Evolutionary conservation across 2,113 vertebrate species (phyloP), one percentile per base, ranked within the genome.

Genomic region (Anas platyrhynchos): DNA sequence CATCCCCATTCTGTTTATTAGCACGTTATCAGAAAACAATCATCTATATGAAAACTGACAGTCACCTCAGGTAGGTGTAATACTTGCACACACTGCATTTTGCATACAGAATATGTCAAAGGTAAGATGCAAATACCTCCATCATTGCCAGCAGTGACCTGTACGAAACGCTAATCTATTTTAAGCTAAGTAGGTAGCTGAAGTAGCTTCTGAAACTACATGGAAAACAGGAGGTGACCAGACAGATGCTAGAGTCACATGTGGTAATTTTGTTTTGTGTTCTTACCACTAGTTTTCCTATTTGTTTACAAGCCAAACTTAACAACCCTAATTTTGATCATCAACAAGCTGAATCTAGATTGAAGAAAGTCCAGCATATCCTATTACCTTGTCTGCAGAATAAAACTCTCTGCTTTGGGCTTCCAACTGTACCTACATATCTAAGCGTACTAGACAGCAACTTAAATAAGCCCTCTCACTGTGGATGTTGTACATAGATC

Each of bases 381-480:
- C 75, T 44, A 11, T 9, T 9, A 50, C 36, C 7, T n/a, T 25
- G 16, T 41, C 8, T 21, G 34, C 44, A 86, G 71, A 54, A 77
- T 59, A 68, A 2, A 3, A 15, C 20, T 27, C 27, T 81, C 52
- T 38, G 36, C 29, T 54, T 34, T 8, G 26, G 56, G 62, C 16
- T 72, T 63, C 52, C 31, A 10, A 1, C 59, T 31, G 43, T 22
- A 38, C 32, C 18, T 20, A 11, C 4, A 9, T 7, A 59, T 8
- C 18, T 0, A 9, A 31, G 13, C 1, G 58, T 52, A 20, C 25
- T 4, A 67, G 52, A 8, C 16, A 83, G 55, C 72, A 54, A 6
- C 3, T 62, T 1, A 0, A 1, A 0, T 0, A 5, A 6, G 15
- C 75, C 66, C 17, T 7, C 71, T 77, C 32, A 2, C 27, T 16